Conservation (phyloP, 1,140 invertebrate genomes). For the Aphelenchoides besseyi region DNA sequence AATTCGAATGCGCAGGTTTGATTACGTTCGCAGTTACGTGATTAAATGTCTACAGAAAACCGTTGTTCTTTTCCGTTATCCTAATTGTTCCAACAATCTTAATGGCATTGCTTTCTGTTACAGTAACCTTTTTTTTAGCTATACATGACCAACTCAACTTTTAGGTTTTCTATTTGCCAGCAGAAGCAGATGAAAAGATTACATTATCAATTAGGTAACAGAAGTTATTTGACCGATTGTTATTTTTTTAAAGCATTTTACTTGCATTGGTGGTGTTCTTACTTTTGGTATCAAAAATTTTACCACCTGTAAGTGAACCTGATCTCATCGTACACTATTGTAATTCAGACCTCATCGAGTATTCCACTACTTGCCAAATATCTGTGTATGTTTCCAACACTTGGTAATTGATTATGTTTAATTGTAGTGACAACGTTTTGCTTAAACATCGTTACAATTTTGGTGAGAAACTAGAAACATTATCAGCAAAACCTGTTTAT, state of each 20-base stretch:
- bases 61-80: constrained; percentile 67
- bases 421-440: constrained; percentile 87
- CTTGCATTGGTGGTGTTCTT: constrained; percentile 97
- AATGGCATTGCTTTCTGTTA: constrained; percentile 43
- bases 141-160: constrained; percentile 92
- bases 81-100: constrained; percentile 94
- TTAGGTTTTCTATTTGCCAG: constrained; percentile 91
- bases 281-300: constrained; percentile 91
- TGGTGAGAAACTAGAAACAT: constrained; percentile 66
- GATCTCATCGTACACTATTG: too few species aligned
- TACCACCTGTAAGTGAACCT: constrained; percentile 74
- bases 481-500: not conserved
- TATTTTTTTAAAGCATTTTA: constrained; percentile 72
- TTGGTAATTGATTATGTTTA: not conserved
- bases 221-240: not conserved
- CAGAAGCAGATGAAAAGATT: constrained; percentile 75
- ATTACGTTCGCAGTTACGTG: not conserved
- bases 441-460: constrained; percentile 97
- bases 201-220: constrained; percentile 79
- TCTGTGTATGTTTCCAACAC: constrained; percentile 65
- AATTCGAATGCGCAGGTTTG: constrained; percentile 55
- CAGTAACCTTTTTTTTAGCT: constrained; percentile 71
- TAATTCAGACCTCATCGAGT: constrained; percentile 75
- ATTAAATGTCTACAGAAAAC: constrained; percentile 75
- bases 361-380: constrained; percentile 95